Base-by-base conservation (phyloP, 2,113 vertebrate genomes). In the Nasalis larvatus region DNA sequence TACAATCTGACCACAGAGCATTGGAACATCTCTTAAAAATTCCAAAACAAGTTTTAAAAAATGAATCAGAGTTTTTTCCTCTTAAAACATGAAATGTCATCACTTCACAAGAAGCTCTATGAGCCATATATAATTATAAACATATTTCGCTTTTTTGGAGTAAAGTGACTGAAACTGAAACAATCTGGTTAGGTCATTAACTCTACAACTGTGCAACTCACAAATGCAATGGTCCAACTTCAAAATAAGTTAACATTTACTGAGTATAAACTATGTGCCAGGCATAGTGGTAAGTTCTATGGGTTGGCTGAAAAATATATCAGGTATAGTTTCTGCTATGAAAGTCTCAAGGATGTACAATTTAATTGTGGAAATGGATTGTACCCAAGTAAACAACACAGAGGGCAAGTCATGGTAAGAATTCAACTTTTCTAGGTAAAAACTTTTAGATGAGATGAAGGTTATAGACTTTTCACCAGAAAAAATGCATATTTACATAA, bases 11-110 rank as follows among this genome's bases (percentile, higher is more conserved):
- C 86, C 89, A 18, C 78, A 93, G 86, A 96, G 68, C 10, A 4
- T 73, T 94, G 80, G 45, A 71, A 66, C 30, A 68, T 2, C n/a
- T 95, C 91, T 96, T 95, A 69, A 86, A 95, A 96, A 95, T 87
- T 71, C 83, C 86, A 90, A 82, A 94, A 85, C 49, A 49, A 52
- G 25, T 89, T 96, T 95, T 71, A 7, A 94, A 91, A 91, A 63
- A 56, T 10, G 12, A 97, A n/a, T 88, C 78, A 40, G 20, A 3
- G 14, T n/a, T 91, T 76, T 76, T 86, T 42, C 20, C 52, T 54
- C 78, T 89, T 95, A 71, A 94, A 82, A 8, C 68, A 91, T 91
- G 60, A 93, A 93, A 76, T 91, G 84, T 78, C 18, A 8, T 73
- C 74, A 80, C 68, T 82, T 97, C 93, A 71, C 69, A 94, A 92